Evolutionary conservation across 2,113 vertebrate species (phyloP), one percentile per base, ranked within the genome.

Genomic region (Pholis gunnellus): DNA sequence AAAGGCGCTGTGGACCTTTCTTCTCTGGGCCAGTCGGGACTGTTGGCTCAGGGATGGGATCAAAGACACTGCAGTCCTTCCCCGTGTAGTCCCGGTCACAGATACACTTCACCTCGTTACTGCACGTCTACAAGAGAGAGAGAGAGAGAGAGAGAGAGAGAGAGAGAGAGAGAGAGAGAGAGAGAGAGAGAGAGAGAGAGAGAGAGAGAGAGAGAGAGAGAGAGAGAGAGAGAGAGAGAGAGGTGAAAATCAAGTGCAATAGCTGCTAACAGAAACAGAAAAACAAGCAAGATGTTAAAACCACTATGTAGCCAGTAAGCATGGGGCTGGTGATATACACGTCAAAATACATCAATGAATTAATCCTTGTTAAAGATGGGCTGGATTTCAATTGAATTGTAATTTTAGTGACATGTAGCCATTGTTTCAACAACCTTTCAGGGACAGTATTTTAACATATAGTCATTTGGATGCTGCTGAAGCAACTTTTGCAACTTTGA

Each of bases 71-170:
- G 96, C 97, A 99, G 94, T 99, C 97, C 92, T 98, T 99, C 81
- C 98, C 98, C 0, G 97, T 99, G 95, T 97, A 97, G 89, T 98
- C 97, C 0, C 96, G 76, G 89, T 97, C 95, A 84, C 98, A 99
- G 95, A 99, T 99, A 79, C 97, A 99, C 85, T 97, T 98, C 82
- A 97, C 98, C 87, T 99, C 97, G 0, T 98, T 99, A 86, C 98
- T 99, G 94, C 98, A 99, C 22, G 97, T 97, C 97, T 98, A 65
- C 0, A 17, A 34, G 15, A 31, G 57, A 31, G 15, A 31, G 59
- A 29, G 59, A 34, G 56, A 15, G 20, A 52, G 20, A 25, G 13
- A 42, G 72, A 46, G 38, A 65, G 60, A 59, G 9, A 54, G 52
- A 22, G 27, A 54, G 10, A 11, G 52, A n/a, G 22, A 54, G 20